A percentile compares a stretch with the other conserved stretches of the same genome.
These are phyloP conservation scores for Poecile atricapillus DNA, from an alignment of 2,113 vertebrate genomes.

Conservation along the genomic window DNA sequence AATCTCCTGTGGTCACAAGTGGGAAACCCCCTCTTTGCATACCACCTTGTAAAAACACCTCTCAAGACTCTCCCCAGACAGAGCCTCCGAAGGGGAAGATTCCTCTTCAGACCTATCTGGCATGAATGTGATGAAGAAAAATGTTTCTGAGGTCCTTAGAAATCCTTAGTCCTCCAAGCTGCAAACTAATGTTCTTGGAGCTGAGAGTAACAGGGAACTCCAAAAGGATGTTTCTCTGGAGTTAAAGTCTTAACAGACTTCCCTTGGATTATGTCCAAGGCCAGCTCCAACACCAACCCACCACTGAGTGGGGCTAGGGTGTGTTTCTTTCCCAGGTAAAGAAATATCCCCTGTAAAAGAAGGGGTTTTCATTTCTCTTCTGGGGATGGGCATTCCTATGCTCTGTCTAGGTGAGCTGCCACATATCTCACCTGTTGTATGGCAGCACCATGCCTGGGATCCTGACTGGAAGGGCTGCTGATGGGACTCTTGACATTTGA, in stretches of 20 bases:
- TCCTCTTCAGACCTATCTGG: not conserved
- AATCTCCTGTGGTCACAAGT: not conserved
- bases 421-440: not conserved
- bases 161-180: not conserved
- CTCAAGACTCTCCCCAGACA: not conserved
- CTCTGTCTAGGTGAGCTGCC: not conserved
- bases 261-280: not conserved
- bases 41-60: rapidly evolving
- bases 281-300: not conserved
- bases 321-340: not conserved
- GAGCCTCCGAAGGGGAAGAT: not conserved
- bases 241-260: not conserved
- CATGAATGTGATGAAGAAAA: not conserved
- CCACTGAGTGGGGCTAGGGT: not conserved
- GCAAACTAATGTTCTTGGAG: not conserved
- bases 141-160: not conserved
- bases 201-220: not conserved
- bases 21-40: not conserved
- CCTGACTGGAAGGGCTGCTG: not conserved
- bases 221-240: not conserved
- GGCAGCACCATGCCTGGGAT: rapidly evolving
- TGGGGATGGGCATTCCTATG: not conserved
- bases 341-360: not conserved
- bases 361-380: not conserved
- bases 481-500: not conserved